A percentile compares a stretch with the other conserved stretches of the same genome.
phyloP scores from a whole-genome alignment of 2,113 vertebrate genomes.

The Larimichthys polyactis region DNA sequence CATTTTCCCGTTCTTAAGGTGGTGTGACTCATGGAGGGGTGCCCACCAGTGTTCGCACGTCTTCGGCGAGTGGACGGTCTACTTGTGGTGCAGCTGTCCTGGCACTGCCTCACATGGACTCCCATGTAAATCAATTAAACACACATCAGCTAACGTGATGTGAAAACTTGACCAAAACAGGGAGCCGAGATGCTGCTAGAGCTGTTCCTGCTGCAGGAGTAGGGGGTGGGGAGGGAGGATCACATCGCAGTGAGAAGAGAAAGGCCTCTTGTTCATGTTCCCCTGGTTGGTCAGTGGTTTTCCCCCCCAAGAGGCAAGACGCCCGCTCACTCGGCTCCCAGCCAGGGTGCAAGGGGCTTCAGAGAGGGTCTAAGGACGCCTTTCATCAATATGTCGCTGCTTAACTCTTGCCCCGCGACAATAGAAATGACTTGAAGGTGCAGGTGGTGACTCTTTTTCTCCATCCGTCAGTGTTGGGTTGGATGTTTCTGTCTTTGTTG shows the following conservation, averaged over 20 bases:
- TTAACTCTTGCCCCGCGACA: slow-evolving; percentile 29
- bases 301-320: slow-evolving; percentile 44
- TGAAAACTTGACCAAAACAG: slow-evolving; percentile 55
- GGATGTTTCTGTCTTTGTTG: slow-evolving; percentile 34
- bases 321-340: slow-evolving; percentile 51
- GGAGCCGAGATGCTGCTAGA: slow-evolving; percentile 54
- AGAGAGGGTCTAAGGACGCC: slow-evolving; percentile 64
- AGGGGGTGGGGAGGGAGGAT: slow-evolving; percentile 13
- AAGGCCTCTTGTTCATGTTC: slow-evolving; percentile 57
- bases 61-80: slow-evolving; percentile 40
- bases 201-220: slow-evolving; percentile 37
- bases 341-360: slow-evolving; percentile 64
- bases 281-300: slow-evolving; percentile 38
- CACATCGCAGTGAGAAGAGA: slow-evolving; percentile 54
- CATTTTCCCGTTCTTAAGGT: slow-evolving; percentile 5
- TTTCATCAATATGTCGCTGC: slow-evolving; percentile 73
- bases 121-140: slow-evolving; percentile 74
- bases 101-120: slow-evolving; percentile 78
- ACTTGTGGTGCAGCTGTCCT: slow-evolving; percentile 52
- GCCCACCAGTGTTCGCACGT: background rate
- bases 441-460: slow-evolving; percentile 52
- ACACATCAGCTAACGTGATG: slow-evolving; percentile 39
- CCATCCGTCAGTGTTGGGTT: slow-evolving; percentile 33
- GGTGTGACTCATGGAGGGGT: background rate
- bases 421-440: slow-evolving; percentile 51